These are phyloP conservation scores for Limnephilus rhombicus DNA, from an alignment of 2,888 invertebrate genomes.

Conservation along the genomic window DNA sequence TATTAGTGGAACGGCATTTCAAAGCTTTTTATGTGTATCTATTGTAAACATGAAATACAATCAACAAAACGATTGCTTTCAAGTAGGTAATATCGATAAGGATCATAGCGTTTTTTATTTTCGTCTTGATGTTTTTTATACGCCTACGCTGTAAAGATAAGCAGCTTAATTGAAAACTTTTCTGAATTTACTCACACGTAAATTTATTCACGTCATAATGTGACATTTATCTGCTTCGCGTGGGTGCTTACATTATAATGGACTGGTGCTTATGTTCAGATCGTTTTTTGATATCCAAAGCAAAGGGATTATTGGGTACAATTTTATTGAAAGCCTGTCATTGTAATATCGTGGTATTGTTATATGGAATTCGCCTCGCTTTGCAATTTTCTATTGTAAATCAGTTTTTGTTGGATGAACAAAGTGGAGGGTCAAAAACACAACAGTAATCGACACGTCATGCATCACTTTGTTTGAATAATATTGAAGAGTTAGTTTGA, in stretches of 20 bases:
- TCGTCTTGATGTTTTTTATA: neutral
- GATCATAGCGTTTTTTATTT: constrained; percentile 25
- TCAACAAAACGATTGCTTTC: neutral
- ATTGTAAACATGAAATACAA: constrained; percentile 4
- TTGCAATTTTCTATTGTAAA: no score
- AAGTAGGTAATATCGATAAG: neutral
- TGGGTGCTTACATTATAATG: neutral
- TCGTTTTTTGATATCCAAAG: neutral
- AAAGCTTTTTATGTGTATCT: neutral
- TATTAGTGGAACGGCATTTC: neutral
- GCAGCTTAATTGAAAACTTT: constrained; percentile 22
- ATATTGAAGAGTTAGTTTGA: neutral
- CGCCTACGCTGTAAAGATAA: neutral
- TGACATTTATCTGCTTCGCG: neutral
- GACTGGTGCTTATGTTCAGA: neutral
- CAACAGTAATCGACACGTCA: no score
- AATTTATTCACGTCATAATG: neutral
- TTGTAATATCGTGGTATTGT: no score
- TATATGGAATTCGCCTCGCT: no score
- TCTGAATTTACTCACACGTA: neutral
- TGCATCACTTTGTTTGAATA: neutral
- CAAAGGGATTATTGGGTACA: neutral
- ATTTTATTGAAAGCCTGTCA: neutral
- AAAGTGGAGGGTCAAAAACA: no score
- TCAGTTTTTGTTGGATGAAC: no score